These are phyloP conservation scores for Lucilia sericata DNA, from an alignment of 1,140 invertebrate species.

Conservation along the genomic window DNA sequence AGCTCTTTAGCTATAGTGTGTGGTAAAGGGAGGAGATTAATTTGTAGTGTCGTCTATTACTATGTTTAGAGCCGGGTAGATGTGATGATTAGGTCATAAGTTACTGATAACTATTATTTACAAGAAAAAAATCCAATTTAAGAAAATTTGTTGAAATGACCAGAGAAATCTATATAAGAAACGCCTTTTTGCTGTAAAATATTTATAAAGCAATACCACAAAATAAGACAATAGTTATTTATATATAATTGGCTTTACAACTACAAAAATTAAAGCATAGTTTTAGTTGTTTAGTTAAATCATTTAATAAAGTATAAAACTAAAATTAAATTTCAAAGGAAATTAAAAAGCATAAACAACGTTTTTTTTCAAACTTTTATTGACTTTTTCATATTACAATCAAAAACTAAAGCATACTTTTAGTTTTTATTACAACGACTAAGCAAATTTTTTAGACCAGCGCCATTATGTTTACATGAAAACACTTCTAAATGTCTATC, in stretches of 20 bases:
- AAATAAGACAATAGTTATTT: not conserved
- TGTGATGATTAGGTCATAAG: conserved; percentile 20
- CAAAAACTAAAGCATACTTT: no score
- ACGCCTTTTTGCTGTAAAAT: not conserved
- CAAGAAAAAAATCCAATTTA: not conserved
- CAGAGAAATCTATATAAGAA: not conserved
- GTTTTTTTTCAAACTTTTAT: no score
- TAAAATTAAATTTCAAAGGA: no score
- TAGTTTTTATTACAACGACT: no score
- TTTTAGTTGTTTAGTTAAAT: not conserved
- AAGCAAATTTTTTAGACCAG: no score
- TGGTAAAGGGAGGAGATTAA: not conserved
- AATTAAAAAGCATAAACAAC: no score
- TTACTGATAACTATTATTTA: conserved; percentile 1
- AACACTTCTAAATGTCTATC: no score
- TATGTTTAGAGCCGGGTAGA: not conserved
- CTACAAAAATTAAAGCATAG: not conserved
- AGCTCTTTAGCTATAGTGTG: not conserved
- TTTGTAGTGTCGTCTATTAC: conserved; percentile 21
- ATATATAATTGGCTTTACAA: not conserved
- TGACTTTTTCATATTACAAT: no score
- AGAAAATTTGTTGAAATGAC: not conserved
- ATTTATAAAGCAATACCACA: not conserved
- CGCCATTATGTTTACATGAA: no score
- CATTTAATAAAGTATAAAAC: not conserved